Conservation (phyloP, 2,113 vertebrate species). For the Tamias sibiricus region DNA sequence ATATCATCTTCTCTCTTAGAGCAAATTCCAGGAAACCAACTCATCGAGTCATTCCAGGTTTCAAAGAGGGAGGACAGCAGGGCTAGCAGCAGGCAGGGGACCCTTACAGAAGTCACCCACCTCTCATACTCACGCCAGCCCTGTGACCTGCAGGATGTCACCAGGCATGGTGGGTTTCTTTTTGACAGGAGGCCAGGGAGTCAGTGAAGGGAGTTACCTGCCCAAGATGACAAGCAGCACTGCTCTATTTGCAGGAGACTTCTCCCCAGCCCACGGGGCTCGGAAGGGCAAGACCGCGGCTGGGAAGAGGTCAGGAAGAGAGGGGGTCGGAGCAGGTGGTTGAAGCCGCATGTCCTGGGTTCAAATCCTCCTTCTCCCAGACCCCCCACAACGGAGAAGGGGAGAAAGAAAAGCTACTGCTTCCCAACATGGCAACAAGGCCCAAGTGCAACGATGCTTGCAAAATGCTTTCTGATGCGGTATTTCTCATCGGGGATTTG, state of each 20-base stretch:
- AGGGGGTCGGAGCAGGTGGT: background rate
- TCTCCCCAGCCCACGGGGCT: background rate
- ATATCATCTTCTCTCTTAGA: background rate
- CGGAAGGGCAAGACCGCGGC: background rate
- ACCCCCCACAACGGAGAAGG: fast-evolving
- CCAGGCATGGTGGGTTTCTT: background rate
- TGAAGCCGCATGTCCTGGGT: too few species aligned
- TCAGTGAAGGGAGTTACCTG: background rate
- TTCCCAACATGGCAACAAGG: fast-evolving
- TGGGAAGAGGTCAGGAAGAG: too few species aligned
- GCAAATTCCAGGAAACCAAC: background rate
- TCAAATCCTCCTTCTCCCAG: too few species aligned
- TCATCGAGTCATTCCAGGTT: background rate
- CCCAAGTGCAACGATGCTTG: too few species aligned
- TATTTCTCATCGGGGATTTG: too few species aligned
- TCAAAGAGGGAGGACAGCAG: fast-evolving
- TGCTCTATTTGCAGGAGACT: too few species aligned
- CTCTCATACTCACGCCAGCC: too few species aligned
- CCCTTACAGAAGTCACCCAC: fast-evolving
- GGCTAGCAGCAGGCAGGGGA: background rate
- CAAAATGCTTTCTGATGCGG: too few species aligned
- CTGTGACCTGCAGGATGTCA: background rate
- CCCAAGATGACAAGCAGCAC: background rate
- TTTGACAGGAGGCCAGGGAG: fast-evolving
- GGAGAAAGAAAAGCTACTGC: background rate